Base-by-base conservation (phyloP, 2,888 invertebrate genomes). In the Epirrhoe tristata region DNA sequence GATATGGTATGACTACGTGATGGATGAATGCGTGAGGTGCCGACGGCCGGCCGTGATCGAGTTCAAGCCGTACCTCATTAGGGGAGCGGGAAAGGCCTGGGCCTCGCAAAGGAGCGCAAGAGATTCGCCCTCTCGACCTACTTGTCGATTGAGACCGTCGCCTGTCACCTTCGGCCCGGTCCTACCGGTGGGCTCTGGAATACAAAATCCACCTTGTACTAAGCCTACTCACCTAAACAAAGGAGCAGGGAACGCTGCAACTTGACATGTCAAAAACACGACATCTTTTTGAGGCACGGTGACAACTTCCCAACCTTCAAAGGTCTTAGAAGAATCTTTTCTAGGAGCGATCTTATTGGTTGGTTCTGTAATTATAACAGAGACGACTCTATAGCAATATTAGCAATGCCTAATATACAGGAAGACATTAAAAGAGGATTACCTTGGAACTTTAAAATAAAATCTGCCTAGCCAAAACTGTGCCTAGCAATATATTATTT, bases 71-170 rank as follows among this genome's bases (percentile, higher is more conserved):
- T 96, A 97, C 97, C 97, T 97, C 94, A 96, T 96, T 58, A 94
- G 88, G 71, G 97, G 97, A 81, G 96, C 95, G 72, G 97, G 97
- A 87, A 95, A 97, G 62, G 96, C 96, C 93, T 97, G 97, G 73
- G 96, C 96, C 79, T 96, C 96, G 86, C 97, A 97, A 78, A 96
- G 94, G 77, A 96, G 94, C 71, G 96, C 95, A 76, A 96, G 94
- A 76, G 91, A 94, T 75, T 90, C 87, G 64, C 77, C 80, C 67
- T 78, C 78, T 72, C 82, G 83, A 78, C 94, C 91, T 80, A 94
- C 89, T 75, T 93, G 90, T 74, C 95, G 94, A 84, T 95, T 95
- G 75, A 95, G 91, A 66, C 95, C 94, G 84, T 94, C 94, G 72
- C 94, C 95, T 74, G 95, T 94, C 80, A 96, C 91, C 84, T 95